A percentile compares a stretch with the other conserved stretches of the same genome.
phyloP scores from a whole-genome alignment of 2,797 vertebrate species.

The Masticophis lateralis region DNA sequence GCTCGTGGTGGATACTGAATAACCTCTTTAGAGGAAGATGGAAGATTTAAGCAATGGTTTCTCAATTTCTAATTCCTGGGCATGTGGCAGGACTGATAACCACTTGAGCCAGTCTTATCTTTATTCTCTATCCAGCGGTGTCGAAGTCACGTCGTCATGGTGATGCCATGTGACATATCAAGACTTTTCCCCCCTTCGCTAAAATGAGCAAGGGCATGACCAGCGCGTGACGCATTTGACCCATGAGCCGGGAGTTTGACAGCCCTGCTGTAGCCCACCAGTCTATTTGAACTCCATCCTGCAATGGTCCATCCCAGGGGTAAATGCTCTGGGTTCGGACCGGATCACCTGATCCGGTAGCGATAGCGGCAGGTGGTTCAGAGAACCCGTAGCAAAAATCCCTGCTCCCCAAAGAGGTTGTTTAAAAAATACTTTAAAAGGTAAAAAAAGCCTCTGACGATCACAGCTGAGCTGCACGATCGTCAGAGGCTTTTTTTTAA shows the following conservation, averaged over 20 bases:
- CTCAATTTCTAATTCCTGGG: not conserved
- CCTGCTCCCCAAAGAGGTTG: too few species aligned
- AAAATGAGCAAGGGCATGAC: too few species aligned
- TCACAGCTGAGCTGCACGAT: too few species aligned
- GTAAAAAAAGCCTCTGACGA: too few species aligned
- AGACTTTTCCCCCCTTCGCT: too few species aligned
- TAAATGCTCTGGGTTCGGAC: fast-evolving
- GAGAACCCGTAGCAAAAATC: too few species aligned
- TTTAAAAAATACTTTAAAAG: too few species aligned
- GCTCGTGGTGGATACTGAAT: not conserved
- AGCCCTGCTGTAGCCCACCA: not conserved
- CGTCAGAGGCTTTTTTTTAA: too few species aligned
- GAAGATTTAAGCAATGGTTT: not conserved
- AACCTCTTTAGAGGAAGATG: not conserved
- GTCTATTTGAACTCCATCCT: not conserved
- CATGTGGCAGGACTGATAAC: not conserved
- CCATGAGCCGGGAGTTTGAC: too few species aligned
- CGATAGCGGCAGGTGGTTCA: too few species aligned
- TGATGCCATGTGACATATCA: fast-evolving
- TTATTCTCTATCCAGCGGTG: not conserved
- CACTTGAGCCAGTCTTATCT: not conserved
- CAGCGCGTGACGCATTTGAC: fast-evolving
- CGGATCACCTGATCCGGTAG: too few species aligned
- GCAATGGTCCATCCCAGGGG: not conserved
- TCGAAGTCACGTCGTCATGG: too few species aligned